Base-by-base conservation (phyloP, 2,797 vertebrate genomes). In the Cynopterus sphinx region DNA sequence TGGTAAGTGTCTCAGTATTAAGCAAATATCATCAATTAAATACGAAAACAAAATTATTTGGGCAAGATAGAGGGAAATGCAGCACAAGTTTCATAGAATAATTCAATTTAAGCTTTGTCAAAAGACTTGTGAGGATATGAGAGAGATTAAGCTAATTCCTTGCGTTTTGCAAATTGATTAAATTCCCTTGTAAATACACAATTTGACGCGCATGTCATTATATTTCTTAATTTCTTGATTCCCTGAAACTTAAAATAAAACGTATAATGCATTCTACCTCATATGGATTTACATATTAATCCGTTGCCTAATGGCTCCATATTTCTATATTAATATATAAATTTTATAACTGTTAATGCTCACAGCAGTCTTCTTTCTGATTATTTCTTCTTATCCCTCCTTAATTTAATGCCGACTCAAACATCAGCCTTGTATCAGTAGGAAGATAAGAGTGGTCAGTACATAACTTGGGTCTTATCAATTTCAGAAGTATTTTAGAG, bases 21-120 rank as follows among this genome's bases (percentile, higher is more conserved):
- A 94, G 77, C 49, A 97, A 95, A 97, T 63, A 88, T 53, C 61
- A 81, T 73, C 57, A 92, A 55, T 87, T 87, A 55, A 95, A 43
- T 51, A 68, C 53, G 73, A 68, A 85, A 93, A 94, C 75, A 92
- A 16, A 26, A 87, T 94, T 90, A 82, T 77, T 82, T 46, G 85
- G 43, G 53, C 49, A 86, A 57, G 68, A 75, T 19, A 91, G 59
- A 92, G 61, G 78, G 43, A 51, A 81, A 79, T 39, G 74, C 16
- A 22, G 57, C 36, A 75, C 59, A 88, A 57, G 49, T 71, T 86
- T 87, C 68, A 43, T 6, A 79, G 92, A 49, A 71, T 92, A 46
- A 88, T 95, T 59, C 92, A 87, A 92, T 63, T n/a, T 61, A 73
- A 90, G 36, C 51, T 96, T 91, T 79, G 55, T 95, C 68, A 71